These are phyloP conservation scores for Myocastor coypus DNA, from an alignment of 2,113 vertebrate genomes.

Conservation along the genomic window DNA sequence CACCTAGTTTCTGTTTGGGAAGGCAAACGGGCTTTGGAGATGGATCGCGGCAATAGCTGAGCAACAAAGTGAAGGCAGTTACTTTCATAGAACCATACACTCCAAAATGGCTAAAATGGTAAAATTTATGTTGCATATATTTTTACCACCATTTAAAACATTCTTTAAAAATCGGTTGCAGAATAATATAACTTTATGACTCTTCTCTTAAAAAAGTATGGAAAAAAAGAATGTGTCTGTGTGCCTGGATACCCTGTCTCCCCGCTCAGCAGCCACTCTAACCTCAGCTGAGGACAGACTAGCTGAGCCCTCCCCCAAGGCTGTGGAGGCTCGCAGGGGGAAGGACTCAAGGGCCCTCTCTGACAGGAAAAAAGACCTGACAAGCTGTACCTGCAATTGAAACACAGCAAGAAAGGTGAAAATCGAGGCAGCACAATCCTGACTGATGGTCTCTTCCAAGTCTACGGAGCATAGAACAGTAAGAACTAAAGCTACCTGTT, in stretches of 20 bases:
- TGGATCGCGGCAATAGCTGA: background rate
- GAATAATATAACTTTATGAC: background rate
- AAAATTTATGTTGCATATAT: background rate
- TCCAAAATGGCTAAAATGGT: background rate
- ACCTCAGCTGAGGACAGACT: background rate
- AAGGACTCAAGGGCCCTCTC: background rate
- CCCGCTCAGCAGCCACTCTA: background rate
- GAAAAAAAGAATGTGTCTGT: background rate
- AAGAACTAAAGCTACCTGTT: background rate
- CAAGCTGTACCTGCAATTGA: background rate
- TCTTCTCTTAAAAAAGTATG: background rate
- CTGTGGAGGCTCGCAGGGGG: background rate
- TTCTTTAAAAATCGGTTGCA: background rate
- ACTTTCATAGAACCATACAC: background rate
- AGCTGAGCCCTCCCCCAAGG: background rate
- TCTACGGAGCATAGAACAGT: background rate
- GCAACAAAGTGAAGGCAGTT: background rate
- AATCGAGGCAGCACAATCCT: background rate
- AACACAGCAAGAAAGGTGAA: background rate
- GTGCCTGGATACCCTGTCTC: background rate
- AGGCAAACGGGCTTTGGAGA: background rate
- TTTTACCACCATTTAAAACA: background rate
- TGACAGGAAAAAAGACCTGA: background rate
- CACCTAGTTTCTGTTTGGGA: background rate
- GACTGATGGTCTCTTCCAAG: background rate